Evolutionary conservation across 92 coral and sea anemone genomes (phyloP), one percentile per base, ranked within the genome.

Genomic region (Pocillopora meandrina): DNA sequence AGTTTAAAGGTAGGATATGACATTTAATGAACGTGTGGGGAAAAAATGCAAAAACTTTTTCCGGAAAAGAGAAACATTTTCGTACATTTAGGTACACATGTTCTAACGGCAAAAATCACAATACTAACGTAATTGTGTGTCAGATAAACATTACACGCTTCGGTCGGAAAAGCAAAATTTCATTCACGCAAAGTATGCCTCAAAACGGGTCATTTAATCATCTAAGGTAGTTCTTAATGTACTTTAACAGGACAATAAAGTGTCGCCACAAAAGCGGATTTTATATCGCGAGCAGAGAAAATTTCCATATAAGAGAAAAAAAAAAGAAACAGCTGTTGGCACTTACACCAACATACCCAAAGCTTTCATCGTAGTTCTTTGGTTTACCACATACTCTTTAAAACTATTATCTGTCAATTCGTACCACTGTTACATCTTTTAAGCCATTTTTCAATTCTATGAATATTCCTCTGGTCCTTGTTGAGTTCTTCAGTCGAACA

Each of bases 361-460:
- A 35, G 74, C 56, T 70, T 70, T 20, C 18, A 36, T 70, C 74
- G 74, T 16, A 70, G 74, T 55, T 35, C 18, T 2, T 34, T 9
- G 74, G 74, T 34, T 70, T 36, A 70, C 56, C 74, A 36, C 74
- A 70, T 14, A 16, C 55, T 70, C 74, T 70, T 70, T 69, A 70
- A 70, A 59, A 57, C 1, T 13, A 31, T 72, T 56, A 36, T 6
- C 65, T 21, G 9, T 75, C 76, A 71, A 35, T 72, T 58, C 68
- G 77, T 42, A 13, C 85, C 85, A 60, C 90, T 89, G 68, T 90
- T 75, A 86, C 98, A 94, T 79, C 90, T 89, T 77, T 78, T 84
- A 3, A 94, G 88, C 98, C 98, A 94, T 85, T 87, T 87, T 71
- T 92, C 98, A 63, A 94, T 94, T 77, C 86, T 94, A 84, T 90